Base-by-base conservation (phyloP, 2,113 vertebrate genomes). In the Phaetusa simplex region DNA sequence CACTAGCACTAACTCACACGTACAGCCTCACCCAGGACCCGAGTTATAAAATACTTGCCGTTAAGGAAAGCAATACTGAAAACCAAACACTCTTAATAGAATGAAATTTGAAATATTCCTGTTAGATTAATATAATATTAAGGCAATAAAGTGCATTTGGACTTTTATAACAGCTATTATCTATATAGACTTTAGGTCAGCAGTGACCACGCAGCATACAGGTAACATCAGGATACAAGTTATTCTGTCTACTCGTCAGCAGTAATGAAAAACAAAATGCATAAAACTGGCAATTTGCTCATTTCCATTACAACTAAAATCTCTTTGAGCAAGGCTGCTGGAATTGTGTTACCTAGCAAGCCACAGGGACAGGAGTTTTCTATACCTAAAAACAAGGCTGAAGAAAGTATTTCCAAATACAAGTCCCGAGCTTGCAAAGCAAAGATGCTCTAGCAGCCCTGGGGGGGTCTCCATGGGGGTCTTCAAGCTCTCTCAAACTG, bases 241-340 rank as follows among this genome's bases (percentile, higher is more conserved):
- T 70, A 90, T 29, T 88, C 26, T 38, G 4, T 18, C 62, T 58
- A 61, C 81, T 82, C 73, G 49, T 94, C 67, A 82, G 47, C 43
- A 53, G 90, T 42, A 91, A 66, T 82, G 30, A 76, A 90, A 94
- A 16, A 6, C 30, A 93, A 96, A 94, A 77, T 30, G 58, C 82
- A 50, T 49, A 4, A 30, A 90, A 14, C 49, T 14, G 36, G 26
- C 22, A 78, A 91, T 91, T 87, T 80, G 59, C 62, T 81, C 27
- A 58, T 96, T 95, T 90, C 86, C 53, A 76, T 88, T 84, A 85
- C 49, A 92, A 45, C 72, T 89, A 62, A 96, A 72, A 92, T 61
- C 36, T 67, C 77, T 78, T 73, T 73, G 50, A 70, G 73, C 55
- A 83, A 73, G 78, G 74, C 61, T 73, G 24, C 50, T 71, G 74